Evolutionary conservation across 2,113 vertebrate genomes (phyloP), one percentile per base, ranked within the genome.

Genomic region (Pholis gunnellus): DNA sequence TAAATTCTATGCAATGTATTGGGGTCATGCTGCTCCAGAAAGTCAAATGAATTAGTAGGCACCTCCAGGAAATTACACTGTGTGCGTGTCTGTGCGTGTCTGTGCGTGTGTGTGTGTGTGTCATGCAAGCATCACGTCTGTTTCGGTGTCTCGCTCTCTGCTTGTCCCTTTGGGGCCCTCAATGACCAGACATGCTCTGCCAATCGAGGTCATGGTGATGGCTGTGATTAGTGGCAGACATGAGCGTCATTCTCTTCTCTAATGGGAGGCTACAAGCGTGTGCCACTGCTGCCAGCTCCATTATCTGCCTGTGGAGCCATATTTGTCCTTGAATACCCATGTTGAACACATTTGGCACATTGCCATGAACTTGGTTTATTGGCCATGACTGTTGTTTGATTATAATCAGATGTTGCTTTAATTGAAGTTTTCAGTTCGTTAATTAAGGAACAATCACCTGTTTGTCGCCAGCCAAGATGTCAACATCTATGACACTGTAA

Each of bases 151-250:
- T 82, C 56, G 72, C 72, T 76, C 34, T 79, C 83, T 83, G 44
- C 82, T 65, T 82, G 72, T 90, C 89, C 86, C 81, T 87, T 65
- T 52, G 69, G 81, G 86, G 77, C 67, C 54, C 60, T 72, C 82
- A 84, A 91, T 92, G 83, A 94, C 88, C 89, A 87, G 88, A 86
- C 82, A 86, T 85, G 82, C 78, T 73, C 69, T 87, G 81, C 83
- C 87, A 84, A 82, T 92, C 29, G 25, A 89, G 91, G 92, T 92
- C 90, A 93, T 90, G 91, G 93, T 93, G 71, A 65, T 27, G 2
- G 64, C 73, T 65, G 83, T 89, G 82, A 89, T 92, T 89, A 90
- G 87, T 63, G 74, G 27, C 78, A 80, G 89, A 91, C 85, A 86
- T 27, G 54, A 86, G 66, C 61, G 36, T 79, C 77, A 40, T 59